phyloP scores from a whole-genome alignment of 2,888 invertebrate species.

The Nemoura dubitans region DNA sequence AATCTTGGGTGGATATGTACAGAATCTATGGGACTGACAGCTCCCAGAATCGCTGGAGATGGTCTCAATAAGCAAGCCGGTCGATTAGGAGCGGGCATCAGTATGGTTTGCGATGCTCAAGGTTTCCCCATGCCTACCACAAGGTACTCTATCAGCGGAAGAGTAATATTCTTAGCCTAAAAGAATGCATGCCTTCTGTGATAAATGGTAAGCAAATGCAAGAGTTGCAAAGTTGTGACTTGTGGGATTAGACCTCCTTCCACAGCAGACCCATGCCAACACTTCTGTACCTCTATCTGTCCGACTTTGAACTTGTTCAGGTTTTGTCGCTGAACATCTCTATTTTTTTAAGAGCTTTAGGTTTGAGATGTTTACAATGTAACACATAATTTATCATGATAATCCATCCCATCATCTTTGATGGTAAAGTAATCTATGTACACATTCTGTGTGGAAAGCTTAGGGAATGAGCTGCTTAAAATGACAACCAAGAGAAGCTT shows the following conservation, averaged over 20 bases:
- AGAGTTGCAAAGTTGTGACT: background rate
- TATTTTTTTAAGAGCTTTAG: background rate
- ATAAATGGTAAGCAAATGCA: background rate
- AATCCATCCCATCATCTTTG: background rate
- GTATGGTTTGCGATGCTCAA: constrained; percentile 65
- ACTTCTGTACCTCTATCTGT: background rate
- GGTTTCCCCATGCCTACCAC: constrained; percentile 66
- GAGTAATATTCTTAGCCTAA: background rate
- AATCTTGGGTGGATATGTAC: constrained; percentile 45
- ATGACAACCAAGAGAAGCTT: background rate
- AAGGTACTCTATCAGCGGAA: constrained; percentile 61
- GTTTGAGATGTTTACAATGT: background rate
- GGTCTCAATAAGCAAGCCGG: constrained; percentile 57
- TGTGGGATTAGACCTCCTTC: background rate
- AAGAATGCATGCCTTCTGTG: background rate
- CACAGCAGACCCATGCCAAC: background rate
- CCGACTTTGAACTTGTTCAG: background rate
- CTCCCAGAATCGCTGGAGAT: constrained; percentile 60
- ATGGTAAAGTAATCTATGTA: background rate
- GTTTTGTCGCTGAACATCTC: background rate
- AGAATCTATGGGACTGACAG: constrained; percentile 61
- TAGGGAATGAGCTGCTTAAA: background rate
- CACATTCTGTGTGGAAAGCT: background rate
- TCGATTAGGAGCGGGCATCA: constrained; percentile 50
- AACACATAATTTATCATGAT: background rate